Percentiles rank a stretch among this genome's conserved stretches.
Evolutionary conservation across 2,797 vertebrate genomes (phyloP).

Genomic region (Cyclura pinguis): DNA sequence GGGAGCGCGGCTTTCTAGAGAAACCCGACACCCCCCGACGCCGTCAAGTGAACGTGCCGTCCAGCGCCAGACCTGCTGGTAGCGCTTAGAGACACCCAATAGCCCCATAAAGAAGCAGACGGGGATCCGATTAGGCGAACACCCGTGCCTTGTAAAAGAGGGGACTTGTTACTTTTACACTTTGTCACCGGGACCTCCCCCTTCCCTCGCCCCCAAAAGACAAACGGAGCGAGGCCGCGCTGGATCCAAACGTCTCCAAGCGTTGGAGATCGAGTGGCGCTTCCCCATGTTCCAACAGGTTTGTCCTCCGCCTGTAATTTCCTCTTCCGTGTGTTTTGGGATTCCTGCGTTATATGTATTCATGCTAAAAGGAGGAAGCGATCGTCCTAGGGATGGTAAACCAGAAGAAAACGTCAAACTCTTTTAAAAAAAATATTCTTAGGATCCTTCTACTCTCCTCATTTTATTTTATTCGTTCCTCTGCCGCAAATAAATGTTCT

Average conservation of each 20-base stretch:
- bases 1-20: neutral
- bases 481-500: slow-evolving; percentile 53
- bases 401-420: slow-evolving; percentile 48
- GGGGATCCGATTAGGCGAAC: slow-evolving; percentile 64
- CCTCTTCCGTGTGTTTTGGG: slow-evolving; percentile 16
- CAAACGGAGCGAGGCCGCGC: slow-evolving; percentile 30
- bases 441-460: too few relatives aligned
- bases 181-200: slow-evolving; percentile 50
- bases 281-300: slow-evolving; percentile 54
- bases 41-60: slow-evolving; percentile 26
- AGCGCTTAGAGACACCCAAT: slow-evolving; percentile 65
- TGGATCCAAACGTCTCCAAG: slow-evolving; percentile 45
- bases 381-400: slow-evolving; percentile 34
- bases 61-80: neutral
- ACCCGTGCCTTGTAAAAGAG: slow-evolving; percentile 41
- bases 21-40: slow-evolving; percentile 3
- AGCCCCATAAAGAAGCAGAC: slow-evolving; percentile 71
- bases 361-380: too few relatives aligned
- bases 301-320: slow-evolving; percentile 25
- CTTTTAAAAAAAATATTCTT: slow-evolving; percentile 69
- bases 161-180: slow-evolving; percentile 70
- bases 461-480: too few relatives aligned
- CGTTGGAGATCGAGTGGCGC: slow-evolving; percentile 53
- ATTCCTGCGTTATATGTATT: too few relatives aligned
- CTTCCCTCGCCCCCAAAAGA: neutral